Base-by-base conservation (phyloP, 2,888 invertebrate species). In the Eristalis arbustorum region DNA sequence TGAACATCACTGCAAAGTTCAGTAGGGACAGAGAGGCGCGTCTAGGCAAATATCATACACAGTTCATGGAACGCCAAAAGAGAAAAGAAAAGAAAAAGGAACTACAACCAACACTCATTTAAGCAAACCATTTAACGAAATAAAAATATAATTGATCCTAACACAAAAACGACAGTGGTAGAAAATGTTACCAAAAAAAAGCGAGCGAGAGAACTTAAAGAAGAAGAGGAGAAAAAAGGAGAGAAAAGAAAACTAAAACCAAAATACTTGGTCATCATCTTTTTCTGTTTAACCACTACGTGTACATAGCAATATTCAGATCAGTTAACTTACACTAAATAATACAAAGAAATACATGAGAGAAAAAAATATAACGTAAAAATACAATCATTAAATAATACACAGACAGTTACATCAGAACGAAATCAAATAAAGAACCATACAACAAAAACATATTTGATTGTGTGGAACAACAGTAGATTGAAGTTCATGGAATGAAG, bases 261-360 rank as follows among this genome's bases (percentile, higher is more conserved):
- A 34, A 56, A 28, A 59, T 28, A 59, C 8, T 42, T 67, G 61
- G 57, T 59, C 37, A 56, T 14, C 22, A 40, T 61, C 22, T 62
- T 63, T 28, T 34, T 76, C 34, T 71, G n/a, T 49, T 49, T 18
- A 77, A 56, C 77, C 64, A 64, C 76, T 69, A 42, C 40, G 61
- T 67, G 42, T 67, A 67, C 23, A 42, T 23, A 61, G 28, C 34
- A 49, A 34, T 68, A 61, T 68, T 62, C 57, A 59, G 68, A 62
- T 62, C 56, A 49, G n/a, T 62, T 68, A 23, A 62, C 63, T 69
- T 56, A 71, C 18, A 49, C 63, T 71, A 77, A 77, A 71, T 64
- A 64, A 77, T 71, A 77, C 37, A 42, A 74, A 62, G 56, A 57
- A 68, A 42, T 42, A 42, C 42, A 42, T 42, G 42, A 42, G 13